These are phyloP conservation scores for Siniperca chuatsi DNA, from an alignment of 2,113 vertebrate genomes.

Conservation along the genomic window DNA sequence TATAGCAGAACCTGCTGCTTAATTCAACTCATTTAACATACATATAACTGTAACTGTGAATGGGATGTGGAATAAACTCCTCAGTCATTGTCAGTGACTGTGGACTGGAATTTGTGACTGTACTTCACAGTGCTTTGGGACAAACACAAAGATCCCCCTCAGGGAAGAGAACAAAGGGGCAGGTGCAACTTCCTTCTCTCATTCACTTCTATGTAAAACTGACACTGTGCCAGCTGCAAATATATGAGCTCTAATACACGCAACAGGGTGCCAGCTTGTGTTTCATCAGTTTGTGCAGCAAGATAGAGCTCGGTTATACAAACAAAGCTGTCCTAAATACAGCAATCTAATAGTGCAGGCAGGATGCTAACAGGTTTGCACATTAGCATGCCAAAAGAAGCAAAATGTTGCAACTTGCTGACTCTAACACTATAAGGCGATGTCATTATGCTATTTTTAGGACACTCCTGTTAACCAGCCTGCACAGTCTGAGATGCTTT, in stretches of 20 bases:
- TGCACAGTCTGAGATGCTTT: neutral
- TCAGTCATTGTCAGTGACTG: constrained; percentile 87
- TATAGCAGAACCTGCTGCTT: constrained; percentile 50
- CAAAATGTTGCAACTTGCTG: neutral
- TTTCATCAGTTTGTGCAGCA: constrained; percentile 49
- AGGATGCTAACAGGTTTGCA: constrained; percentile 1
- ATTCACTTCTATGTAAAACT: constrained; percentile 81
- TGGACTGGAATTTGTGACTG: constrained; percentile 88
- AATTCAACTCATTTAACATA: constrained; percentile 62
- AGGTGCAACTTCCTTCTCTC: constrained; percentile 92
- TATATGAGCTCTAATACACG: constrained; percentile 66
- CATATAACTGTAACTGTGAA: constrained; percentile 81
- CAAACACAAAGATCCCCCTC: constrained; percentile 92
- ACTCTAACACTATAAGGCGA: neutral
- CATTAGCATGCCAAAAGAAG: constrained; percentile 1
- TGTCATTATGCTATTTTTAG: neutral
- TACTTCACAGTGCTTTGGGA: constrained; percentile 89
- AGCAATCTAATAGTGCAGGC: neutral
- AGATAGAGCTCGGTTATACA: constrained; percentile 21
- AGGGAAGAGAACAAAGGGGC: constrained; percentile 90
- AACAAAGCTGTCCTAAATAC: constrained; percentile 39
- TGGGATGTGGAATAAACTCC: constrained; percentile 82
- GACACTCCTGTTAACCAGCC: neutral
- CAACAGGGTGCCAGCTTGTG: constrained; percentile 39
- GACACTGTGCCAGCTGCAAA: constrained; percentile 66